phyloP scores from a whole-genome alignment of 2,113 vertebrate genomes.

The Microcebus ravelobensis region DNA sequence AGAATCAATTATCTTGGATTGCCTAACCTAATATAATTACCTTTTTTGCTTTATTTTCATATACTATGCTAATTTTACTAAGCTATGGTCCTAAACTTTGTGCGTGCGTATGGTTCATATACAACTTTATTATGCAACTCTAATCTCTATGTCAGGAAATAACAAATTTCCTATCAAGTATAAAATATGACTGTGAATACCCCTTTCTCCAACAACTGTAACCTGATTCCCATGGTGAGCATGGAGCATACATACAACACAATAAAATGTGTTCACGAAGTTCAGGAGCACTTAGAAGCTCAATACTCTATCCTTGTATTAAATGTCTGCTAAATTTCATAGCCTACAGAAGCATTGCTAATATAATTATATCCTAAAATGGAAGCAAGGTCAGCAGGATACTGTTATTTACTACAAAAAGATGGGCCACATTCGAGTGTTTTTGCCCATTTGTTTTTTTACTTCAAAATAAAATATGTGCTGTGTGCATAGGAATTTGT shows the following conservation, averaged over 20 bases:
- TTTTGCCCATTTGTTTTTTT: too few species aligned
- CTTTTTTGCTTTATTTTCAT: conserved; percentile 35
- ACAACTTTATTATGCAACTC: background rate
- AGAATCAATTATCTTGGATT: conserved; percentile 40
- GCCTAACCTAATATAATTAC: conserved; percentile 13
- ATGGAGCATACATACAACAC: background rate
- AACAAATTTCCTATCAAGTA: background rate
- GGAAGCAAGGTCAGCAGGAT: background rate
- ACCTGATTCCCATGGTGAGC: background rate
- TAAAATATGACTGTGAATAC: background rate
- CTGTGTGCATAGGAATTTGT: too few species aligned
- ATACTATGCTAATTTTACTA: background rate
- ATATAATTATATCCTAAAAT: background rate
- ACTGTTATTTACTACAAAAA: background rate
- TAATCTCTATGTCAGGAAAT: background rate
- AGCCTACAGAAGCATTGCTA: background rate
- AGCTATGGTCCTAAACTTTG: background rate
- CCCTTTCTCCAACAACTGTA: background rate
- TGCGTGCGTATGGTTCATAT: background rate
- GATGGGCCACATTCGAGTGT: background rate
- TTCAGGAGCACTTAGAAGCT: background rate
- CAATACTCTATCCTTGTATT: background rate
- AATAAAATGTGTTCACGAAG: background rate
- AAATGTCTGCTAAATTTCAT: background rate
- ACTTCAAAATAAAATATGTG: too few species aligned